Base-by-base conservation (phyloP, 2,888 invertebrate genomes). In the Marasmarcha lunaedactyla region DNA sequence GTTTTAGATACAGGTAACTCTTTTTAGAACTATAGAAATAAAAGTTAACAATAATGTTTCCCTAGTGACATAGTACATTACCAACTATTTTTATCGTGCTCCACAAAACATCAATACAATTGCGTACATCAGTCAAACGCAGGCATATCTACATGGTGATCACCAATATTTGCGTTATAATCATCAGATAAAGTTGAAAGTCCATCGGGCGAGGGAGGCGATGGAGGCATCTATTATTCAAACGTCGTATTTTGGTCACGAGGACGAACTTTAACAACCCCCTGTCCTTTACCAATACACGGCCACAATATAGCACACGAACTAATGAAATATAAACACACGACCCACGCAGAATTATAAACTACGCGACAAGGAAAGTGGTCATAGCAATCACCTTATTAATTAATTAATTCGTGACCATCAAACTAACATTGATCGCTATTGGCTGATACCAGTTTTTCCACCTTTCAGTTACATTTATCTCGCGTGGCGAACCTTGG, bases 181-280 rank as follows among this genome's bases (percentile, higher is more conserved):
- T 63, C 55, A 59, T 57, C 53, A 58, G 58, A 64, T 63, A 63
- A 64, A 56, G 62, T 58, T 63, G 54, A 63, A 61, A 60, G 60
- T 62, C 45, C 46, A 54, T 47, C 44, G 50, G 48, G 47, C 20
- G 3, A 49, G 47, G 49, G 43, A 46, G 53, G 47, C 45, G 57
- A 46, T 45, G 44, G 46, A 45, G 51, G 53, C 57, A 65, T 79
- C 63, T 74, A 79, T 79, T 68, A 81, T 79, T 79, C 77, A 79
- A 52, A 53, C 53, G 61, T 58, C 63, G 72, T 79, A 79, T 77
- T 79, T 76, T 77, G 73, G 78, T 73, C 73, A 74, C 71, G 76
- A 70, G 76, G 76, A 66, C 77, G 61, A 30, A 30, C n/a, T 30
- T 11, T 30, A 30, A 12, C 34, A 13, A 6, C 34, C 34, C 12